Evolutionary conservation across 2,113 vertebrate genomes (phyloP).

Genomic region (Desmodus rotundus): DNA sequence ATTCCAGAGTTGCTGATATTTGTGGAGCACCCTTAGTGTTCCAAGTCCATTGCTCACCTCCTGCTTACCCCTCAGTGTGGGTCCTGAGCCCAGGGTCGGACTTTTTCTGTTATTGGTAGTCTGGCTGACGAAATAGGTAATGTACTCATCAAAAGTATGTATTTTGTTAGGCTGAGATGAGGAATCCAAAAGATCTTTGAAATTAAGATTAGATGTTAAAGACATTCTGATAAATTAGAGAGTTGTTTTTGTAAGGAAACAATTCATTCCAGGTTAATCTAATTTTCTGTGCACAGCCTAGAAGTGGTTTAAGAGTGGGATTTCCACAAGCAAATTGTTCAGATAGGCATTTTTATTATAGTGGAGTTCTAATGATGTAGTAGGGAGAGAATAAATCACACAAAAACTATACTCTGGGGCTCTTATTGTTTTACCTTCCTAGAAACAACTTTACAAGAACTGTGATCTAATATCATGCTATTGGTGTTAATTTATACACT

Average conservation of each 20-base stretch:
- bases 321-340: not conserved
- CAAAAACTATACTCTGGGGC: not conserved
- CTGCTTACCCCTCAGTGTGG: not conserved
- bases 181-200: not conserved
- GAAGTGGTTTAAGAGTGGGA: not conserved
- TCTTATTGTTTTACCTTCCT: not conserved
- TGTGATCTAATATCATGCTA: not conserved
- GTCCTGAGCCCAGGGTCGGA: not conserved
- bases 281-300: not conserved
- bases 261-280: not conserved
- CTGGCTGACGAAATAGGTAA: not conserved
- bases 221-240: not conserved
- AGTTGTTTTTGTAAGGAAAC: not conserved
- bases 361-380: not conserved
- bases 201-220: slow-evolving; percentile 28
- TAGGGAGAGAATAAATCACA: not conserved
- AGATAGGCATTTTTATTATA: not conserved
- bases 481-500: not conserved
- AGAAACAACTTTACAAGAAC: not conserved
- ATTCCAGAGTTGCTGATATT: not conserved
- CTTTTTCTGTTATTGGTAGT: not conserved
- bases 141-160: not conserved
- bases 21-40: not conserved
- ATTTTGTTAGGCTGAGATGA: not conserved
- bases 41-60: not conserved